Evolutionary conservation across 2,113 vertebrate species (phyloP).

Genomic region (Podarcis muralis): DNA sequence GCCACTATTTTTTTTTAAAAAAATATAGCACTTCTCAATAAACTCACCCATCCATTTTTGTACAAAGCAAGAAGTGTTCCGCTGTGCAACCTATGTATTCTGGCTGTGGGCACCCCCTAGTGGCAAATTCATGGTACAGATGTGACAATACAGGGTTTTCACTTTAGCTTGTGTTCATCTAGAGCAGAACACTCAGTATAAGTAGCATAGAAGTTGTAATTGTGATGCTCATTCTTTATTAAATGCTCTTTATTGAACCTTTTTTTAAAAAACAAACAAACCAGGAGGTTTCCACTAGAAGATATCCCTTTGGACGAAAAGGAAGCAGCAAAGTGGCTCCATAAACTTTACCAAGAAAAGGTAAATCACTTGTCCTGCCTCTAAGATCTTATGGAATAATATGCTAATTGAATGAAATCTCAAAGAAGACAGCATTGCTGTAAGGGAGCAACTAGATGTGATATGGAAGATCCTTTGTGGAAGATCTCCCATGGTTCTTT

Average conservation of each 20-base stretch:
- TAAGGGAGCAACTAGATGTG: background rate
- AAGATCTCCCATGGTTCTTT: background rate
- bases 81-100: background rate
- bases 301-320: slow-evolving; percentile 92
- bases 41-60: background rate
- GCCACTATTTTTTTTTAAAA: background rate
- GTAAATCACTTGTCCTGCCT: slow-evolving; percentile 68
- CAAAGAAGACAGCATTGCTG: background rate
- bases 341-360: slow-evolving; percentile 98
- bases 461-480: background rate
- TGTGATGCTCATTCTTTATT: background rate
- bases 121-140: background rate
- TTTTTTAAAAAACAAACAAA: background rate
- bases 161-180: background rate
- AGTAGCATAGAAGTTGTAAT: background rate
- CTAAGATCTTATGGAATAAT: background rate
- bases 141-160: background rate
- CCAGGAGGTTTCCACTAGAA: slow-evolving; percentile 91
- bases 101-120: slow-evolving; percentile 61
- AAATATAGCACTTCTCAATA: background rate
- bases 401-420: background rate
- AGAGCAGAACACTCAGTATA: background rate
- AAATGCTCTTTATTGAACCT: background rate
- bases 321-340: slow-evolving; percentile 93
- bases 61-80: slow-evolving; percentile 27